Evolutionary conservation across 2,797 vertebrate genomes (phyloP).

Genomic region (Phaenicophaeus curvirostris): DNA sequence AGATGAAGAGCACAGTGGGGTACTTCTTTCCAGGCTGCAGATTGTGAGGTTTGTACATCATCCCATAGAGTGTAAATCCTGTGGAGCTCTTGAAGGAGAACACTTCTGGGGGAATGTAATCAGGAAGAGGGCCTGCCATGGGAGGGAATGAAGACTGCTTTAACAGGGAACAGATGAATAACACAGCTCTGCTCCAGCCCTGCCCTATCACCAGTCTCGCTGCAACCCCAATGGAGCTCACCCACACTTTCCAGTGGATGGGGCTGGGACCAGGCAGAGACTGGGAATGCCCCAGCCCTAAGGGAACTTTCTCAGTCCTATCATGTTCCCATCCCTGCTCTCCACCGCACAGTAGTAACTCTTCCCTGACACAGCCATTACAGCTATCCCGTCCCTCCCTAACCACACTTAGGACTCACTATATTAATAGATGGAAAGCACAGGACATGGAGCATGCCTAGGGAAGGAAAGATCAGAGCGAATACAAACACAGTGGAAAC

Average conservation of each 20-base stretch:
- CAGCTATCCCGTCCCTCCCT: neutral
- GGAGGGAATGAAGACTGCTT: neutral
- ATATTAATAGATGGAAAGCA: neutral
- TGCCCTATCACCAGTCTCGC: neutral
- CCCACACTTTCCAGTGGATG: neutral
- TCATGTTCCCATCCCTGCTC: neutral
- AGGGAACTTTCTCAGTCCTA: neutral
- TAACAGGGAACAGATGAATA: neutral
- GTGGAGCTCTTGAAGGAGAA: constrained; percentile 85
- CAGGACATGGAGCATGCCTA: neutral
- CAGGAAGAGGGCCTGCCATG: constrained; percentile 78
- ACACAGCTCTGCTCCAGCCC: neutral
- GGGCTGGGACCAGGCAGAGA: neutral
- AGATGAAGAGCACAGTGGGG: constrained; percentile 83
- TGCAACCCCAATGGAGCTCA: neutral
- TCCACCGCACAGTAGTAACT: neutral
- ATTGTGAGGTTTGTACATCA: constrained; percentile 84
- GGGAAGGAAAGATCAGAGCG: neutral
- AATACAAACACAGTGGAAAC: neutral
- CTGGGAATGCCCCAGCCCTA: neutral
- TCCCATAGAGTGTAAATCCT: constrained; percentile 82
- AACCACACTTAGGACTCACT: neutral
- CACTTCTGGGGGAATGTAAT: constrained; percentile 83
- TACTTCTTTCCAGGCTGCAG: constrained; percentile 84
- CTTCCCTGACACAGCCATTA: neutral